Conservation (phyloP, 2,888 invertebrate species). For the Eutolmus rufibarbis region DNA sequence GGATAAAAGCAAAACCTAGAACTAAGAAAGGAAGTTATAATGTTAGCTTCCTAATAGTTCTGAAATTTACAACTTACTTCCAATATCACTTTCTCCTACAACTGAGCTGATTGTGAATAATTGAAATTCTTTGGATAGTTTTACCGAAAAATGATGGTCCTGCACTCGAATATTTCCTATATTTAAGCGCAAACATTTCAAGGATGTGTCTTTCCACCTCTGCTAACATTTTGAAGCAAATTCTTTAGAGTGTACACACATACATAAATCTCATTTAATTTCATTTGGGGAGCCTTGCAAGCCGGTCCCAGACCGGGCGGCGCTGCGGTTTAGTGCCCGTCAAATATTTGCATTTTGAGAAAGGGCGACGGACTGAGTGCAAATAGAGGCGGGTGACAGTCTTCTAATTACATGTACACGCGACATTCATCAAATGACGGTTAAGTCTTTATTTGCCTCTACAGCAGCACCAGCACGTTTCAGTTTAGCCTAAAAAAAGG, state of each 20-base stretch:
- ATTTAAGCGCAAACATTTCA: background rate
- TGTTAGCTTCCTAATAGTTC: too few relatives aligned
- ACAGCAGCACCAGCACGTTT: background rate
- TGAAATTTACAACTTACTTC: background rate
- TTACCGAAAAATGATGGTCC: background rate
- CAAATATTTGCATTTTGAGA: conserved; percentile 15
- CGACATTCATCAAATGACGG: conserved; percentile 10
- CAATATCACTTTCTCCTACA: background rate
- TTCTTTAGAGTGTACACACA: background rate
- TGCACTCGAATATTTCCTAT: background rate
- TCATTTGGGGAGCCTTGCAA: background rate
- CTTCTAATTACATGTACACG: conserved; percentile 27
- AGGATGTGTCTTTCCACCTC: background rate
- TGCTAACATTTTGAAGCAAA: background rate
- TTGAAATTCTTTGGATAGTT: background rate
- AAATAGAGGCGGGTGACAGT: background rate
- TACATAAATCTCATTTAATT: background rate
- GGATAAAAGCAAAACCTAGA: too few relatives aligned
- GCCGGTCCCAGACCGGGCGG: background rate
- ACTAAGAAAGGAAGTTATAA: too few relatives aligned
- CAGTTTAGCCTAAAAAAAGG: background rate
- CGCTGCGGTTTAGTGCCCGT: background rate
- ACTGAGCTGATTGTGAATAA: background rate
- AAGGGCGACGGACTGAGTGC: background rate
- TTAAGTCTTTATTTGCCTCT: background rate